A percentile compares a stretch with the other conserved stretches of the same genome.
phyloP scores from a whole-genome alignment of 23 tunicate species.

The Pegea sp. region DNA sequence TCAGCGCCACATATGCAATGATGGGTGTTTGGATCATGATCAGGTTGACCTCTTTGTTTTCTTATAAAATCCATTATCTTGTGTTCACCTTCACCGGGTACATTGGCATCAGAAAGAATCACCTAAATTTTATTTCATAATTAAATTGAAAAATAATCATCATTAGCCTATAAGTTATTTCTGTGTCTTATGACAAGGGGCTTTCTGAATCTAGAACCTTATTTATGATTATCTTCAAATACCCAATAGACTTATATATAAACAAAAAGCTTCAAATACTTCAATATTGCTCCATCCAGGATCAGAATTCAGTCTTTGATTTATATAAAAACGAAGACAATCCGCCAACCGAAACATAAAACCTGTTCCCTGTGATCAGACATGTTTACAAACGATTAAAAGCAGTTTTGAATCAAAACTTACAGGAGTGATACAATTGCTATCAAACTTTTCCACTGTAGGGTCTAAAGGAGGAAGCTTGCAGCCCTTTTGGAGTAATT shows the following conservation, averaged over 20 bases:
- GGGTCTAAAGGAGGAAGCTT: slow-evolving; percentile 53
- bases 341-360: slow-evolving; percentile 84
- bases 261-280: too few relatives aligned
- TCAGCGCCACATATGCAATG: slow-evolving; percentile 98
- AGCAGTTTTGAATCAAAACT: background rate
- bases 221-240: too few relatives aligned
- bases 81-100: slow-evolving; percentile 99
- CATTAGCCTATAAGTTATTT: background rate
- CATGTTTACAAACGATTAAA: background rate
- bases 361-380: slow-evolving; percentile 43
- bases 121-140: too few relatives aligned
- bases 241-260: too few relatives aligned
- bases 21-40: slow-evolving; percentile 95
- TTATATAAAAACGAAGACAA: slow-evolving; percentile 71
- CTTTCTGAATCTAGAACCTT: background rate
- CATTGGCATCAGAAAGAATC: slow-evolving; percentile 90
- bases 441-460: slow-evolving; percentile 71
- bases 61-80: slow-evolving; percentile 93
- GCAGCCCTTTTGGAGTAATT: slow-evolving; percentile 35
- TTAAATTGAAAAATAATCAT: background rate
- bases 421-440: slow-evolving; percentile 96
- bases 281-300: slow-evolving; percentile 83
- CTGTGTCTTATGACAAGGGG: background rate
- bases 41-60: slow-evolving; percentile 54
- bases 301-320: slow-evolving; percentile 59